phyloP scores from a whole-genome alignment of 2,888 invertebrate genomes.

The Phymatocera aterrima region DNA sequence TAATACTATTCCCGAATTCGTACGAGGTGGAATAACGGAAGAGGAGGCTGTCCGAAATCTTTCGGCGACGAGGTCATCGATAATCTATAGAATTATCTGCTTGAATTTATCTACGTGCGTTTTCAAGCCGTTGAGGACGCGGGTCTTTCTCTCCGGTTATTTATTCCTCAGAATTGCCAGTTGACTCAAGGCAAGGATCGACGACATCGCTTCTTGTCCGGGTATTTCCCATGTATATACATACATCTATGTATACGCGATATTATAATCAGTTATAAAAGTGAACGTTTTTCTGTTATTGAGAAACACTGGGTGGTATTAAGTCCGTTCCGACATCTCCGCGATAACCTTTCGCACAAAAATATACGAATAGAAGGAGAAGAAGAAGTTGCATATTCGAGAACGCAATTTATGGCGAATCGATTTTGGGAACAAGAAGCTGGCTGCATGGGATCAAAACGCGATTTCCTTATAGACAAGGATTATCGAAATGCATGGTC shows the following conservation, averaged over 20 bases:
- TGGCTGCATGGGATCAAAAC: no score
- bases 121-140: background rate
- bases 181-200: background rate
- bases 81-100: no score
- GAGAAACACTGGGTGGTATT: background rate
- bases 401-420: background rate
- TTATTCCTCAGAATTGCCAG: background rate
- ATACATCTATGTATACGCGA: no score
- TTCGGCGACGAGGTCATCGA: no score
- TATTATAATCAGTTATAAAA: no score
- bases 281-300: background rate
- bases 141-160: background rate
- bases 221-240: background rate
- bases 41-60: no score
- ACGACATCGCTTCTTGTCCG: background rate
- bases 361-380: background rate
- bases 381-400: background rate
- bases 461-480: no score
- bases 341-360: constrained; percentile 6
- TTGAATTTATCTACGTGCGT: background rate
- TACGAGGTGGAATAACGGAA: no score
- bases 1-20: no score
- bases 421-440: background rate
- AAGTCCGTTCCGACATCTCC: background rate
- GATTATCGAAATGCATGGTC: no score